A percentile compares a stretch with the other conserved stretches of the same genome.
These are phyloP conservation scores for Capitulum mitella DNA, from an alignment of 2,888 invertebrate species.

Conservation along the genomic window DNA sequence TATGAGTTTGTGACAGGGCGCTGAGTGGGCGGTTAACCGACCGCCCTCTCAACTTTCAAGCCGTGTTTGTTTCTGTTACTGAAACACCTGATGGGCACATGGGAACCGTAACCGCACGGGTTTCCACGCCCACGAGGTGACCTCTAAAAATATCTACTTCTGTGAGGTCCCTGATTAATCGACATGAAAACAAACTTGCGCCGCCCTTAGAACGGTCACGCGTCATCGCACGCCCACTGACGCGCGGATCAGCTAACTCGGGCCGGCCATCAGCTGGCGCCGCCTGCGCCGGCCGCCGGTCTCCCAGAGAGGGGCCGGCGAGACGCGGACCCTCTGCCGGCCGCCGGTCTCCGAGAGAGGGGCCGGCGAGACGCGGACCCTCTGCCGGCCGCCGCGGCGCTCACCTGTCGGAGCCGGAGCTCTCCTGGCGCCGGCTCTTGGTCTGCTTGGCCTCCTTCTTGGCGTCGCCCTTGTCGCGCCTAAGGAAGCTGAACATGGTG, in stretches of 20 bases:
- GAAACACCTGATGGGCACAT: too few relatives aligned
- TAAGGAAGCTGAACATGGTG: not conserved
- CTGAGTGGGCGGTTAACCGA: too few relatives aligned
- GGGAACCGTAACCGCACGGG: too few relatives aligned
- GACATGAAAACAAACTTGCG: not conserved
- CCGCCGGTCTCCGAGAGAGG: not conserved
- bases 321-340: not conserved
- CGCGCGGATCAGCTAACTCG: not conserved
- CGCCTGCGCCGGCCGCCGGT: not conserved
- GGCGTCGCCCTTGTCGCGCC: not conserved
- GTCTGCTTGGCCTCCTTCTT: not conserved
- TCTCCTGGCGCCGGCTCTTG: not conserved
- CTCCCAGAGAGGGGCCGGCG: not conserved
- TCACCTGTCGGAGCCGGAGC: not conserved
- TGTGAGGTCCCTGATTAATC: not conserved
- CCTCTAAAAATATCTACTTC: not conserved
- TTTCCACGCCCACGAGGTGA: too few relatives aligned
- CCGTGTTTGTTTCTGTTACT: too few relatives aligned
- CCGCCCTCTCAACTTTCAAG: too few relatives aligned
- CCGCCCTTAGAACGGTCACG: too few relatives aligned
- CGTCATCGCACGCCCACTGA: not conserved
- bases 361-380: not conserved
- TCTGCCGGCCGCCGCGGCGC: not conserved
- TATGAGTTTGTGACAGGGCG: too few relatives aligned
- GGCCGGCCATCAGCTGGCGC: not conserved